These are phyloP conservation scores for Epinotia nisella DNA, from an alignment of 2,888 invertebrate species.

Conservation along the genomic window DNA sequence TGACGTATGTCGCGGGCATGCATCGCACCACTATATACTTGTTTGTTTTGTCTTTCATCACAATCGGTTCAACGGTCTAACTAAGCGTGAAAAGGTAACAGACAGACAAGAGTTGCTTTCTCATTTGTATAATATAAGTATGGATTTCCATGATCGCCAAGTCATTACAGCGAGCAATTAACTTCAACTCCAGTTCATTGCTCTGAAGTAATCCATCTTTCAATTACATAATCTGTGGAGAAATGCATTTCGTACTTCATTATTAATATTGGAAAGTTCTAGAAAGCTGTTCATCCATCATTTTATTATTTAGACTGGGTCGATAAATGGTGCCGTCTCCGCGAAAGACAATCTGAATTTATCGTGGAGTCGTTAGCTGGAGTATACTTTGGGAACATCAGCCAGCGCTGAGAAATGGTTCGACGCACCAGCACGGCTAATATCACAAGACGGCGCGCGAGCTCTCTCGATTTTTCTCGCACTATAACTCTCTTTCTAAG, in stretches of 20 bases:
- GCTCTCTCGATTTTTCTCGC: no score
- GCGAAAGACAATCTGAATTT: conserved; percentile 39
- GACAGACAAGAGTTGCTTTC: background rate
- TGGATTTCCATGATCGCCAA: background rate
- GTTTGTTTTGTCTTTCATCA: no score
- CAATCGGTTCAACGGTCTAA: background rate
- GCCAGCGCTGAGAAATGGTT: no score
- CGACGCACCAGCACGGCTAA: no score
- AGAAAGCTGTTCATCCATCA: conserved; percentile 43
- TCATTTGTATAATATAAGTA: background rate
- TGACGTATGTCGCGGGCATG: no score
- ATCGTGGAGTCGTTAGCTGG: conserved; percentile 30
- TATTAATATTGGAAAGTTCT: conserved; percentile 62
- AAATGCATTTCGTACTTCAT: conserved; percentile 50
- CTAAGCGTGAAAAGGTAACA: background rate
- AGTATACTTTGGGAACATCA: background rate
- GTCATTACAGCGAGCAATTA: conserved; percentile 26
- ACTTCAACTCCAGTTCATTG: conserved; percentile 18
- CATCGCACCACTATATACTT: no score
- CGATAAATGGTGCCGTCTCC: conserved; percentile 43
- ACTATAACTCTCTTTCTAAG: no score
- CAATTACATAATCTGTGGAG: conserved; percentile 28
- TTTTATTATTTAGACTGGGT: conserved; percentile 41
- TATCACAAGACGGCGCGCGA: no score
- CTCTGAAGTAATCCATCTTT: conserved; percentile 30